Evolutionary conservation across 2,888 invertebrate species (phyloP).

Genomic region (Aplocera efformata): DNA sequence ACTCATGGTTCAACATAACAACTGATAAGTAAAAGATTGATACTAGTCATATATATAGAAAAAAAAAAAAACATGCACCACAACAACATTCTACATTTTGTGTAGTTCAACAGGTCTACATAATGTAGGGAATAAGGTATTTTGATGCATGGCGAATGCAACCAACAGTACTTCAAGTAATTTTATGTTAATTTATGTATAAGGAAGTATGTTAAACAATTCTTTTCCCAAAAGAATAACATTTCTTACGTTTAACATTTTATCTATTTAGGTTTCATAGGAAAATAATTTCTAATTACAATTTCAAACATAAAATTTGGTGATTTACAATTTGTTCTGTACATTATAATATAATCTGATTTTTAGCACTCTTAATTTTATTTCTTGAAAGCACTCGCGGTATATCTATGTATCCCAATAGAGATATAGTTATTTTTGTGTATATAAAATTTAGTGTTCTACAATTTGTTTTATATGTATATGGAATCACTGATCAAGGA

Average conservation of each 20-base stretch:
- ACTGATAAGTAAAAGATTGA: conserved; percentile 29
- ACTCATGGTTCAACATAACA: conserved; percentile 33
- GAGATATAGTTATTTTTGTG: conserved; percentile 27
- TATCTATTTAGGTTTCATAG: conserved; percentile 28
- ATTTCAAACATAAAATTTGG: conserved; percentile 52
- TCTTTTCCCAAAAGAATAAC: conserved; percentile 79
- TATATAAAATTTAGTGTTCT: conserved; percentile 16
- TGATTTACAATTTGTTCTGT: conserved; percentile 34
- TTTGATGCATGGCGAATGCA: neutral
- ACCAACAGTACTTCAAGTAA: neutral
- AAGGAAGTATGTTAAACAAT: conserved; percentile 64
- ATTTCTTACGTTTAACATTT: conserved; percentile 48
- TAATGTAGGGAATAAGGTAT: conserved; percentile 2
- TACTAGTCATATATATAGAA: conserved; percentile 19
- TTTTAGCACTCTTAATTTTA: conserved; percentile 53
- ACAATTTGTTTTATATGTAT: conserved; percentile 22
- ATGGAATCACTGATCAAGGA: conserved; percentile 19
- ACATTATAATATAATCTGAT: conserved; percentile 29
- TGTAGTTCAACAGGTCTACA: conserved; percentile 7
- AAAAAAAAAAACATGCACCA: conserved; percentile 19
- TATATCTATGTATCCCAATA: conserved; percentile 37
- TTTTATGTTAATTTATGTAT: conserved; percentile 49
- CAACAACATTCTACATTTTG: conserved; percentile 10
- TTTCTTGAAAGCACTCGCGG: conserved; percentile 70
- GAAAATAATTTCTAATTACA: conserved; percentile 48